A percentile compares a stretch with the other conserved stretches of the same genome.
Conservation (phyloP, 2,113 vertebrate genomes). For the Hypocryptadius cinnamomeus region DNA sequence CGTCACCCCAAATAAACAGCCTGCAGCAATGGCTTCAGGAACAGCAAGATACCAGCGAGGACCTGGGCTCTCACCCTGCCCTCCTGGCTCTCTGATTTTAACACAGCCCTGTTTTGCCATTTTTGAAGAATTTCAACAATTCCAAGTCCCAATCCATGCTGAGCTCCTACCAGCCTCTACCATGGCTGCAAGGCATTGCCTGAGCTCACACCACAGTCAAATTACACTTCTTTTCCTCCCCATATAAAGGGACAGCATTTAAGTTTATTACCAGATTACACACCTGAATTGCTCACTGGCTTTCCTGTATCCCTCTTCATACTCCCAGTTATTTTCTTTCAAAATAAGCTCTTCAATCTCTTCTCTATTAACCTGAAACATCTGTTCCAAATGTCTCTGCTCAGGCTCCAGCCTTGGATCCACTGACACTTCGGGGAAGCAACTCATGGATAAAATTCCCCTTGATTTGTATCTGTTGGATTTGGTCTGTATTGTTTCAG, state of each 20-base stretch:
- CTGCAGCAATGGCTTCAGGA: neutral
- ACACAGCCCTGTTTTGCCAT: neutral
- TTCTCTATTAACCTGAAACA: neutral
- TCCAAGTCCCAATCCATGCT: neutral
- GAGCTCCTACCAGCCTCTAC: neutral
- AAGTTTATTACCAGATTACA: neutral
- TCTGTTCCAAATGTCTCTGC: neutral
- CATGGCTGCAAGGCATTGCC: neutral
- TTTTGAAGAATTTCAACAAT: neutral
- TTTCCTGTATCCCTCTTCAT: neutral
- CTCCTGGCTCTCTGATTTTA: neutral
- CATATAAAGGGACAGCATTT: neutral
- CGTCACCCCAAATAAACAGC: neutral
- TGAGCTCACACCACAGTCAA: neutral
- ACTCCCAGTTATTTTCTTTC: neutral
- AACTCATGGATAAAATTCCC: neutral
- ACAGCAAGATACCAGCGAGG: fast-evolving
- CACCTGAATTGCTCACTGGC: neutral
- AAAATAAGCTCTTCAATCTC: neutral
- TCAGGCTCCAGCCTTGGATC: neutral
- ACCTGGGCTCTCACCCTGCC: neutral
- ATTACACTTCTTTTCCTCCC: neutral
- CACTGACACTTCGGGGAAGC: neutral
- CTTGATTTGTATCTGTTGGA: neutral
- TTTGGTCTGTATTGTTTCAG: neutral